Base-by-base conservation (phyloP, 1,140 invertebrate genomes). In the Danaus plexippus region DNA sequence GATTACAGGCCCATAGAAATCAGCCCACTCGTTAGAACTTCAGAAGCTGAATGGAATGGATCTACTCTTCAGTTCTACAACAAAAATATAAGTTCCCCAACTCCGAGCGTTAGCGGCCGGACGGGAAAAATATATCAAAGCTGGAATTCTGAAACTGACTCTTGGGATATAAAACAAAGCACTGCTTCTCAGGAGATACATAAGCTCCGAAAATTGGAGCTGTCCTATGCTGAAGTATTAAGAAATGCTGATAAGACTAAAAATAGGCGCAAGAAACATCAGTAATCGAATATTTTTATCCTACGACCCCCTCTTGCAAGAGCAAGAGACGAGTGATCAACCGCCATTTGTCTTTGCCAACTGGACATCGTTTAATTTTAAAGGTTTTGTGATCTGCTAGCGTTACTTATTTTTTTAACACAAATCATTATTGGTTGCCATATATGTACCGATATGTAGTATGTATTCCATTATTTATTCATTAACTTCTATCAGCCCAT, bases 151-250 rank as follows among this genome's bases (percentile, higher is more conserved):
- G 87, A 88, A 64, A 88, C 87, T 9, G 82, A 87, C 60, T 80
- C 84, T 12, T 87, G 84, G 84, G 90, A 92, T 59, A 92, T 90
- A 64, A 92, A 92, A 69, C 90, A 92, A 12, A 93, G 92, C 76
- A 89, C 90, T 9, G 93, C 94, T 4, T 94, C 93, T 0, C 92
- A 94, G 67, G 94, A 95, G 63, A 90, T 95, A 9, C 92, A 94
- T 61, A 93, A 93, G 67, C 81, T 96, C 46, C 92, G 92, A 74
- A 91, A 92, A 64, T 81, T 96, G 22, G 94, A 96, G 64, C 89
- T 93, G 71, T 94, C 94, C 4, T 96, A 96, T 73, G 94, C 94
- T 0, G 94, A 96, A 77, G 94, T 92, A 4, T 82, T 96, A 9
- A 89, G 93, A 50, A 91, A 91, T 73, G 90, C 91, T 44, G 92